Evolutionary conservation across 1,140 invertebrate species (phyloP), one percentile per base, ranked within the genome.

Genomic region (Tenebrio molitor): DNA sequence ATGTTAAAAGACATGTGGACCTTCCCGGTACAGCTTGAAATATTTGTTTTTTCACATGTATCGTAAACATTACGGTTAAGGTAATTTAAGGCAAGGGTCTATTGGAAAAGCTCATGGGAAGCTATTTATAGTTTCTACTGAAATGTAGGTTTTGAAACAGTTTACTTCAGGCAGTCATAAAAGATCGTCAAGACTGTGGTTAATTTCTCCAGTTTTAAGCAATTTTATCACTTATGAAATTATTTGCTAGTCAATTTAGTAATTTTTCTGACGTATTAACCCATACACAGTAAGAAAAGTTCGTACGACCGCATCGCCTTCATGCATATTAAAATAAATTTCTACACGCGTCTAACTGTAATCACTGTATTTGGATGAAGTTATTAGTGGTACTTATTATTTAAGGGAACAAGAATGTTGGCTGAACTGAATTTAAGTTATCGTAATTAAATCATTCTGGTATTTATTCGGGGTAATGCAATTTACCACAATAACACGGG

Each of bases 341-440:
- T 42, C 7, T 66, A 14, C 64, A 66, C 64, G 64, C 42, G 16
- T 34, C 19, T 66, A 66, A 66, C 64, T 41, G 64, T 66, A 15
- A 42, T 25, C 21, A 66, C 64, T 42, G 16, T 4, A 66, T 66
- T 42, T 66, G 39, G 64, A 44, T 19, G 1, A 66, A 25, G 19
- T 41, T 33, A 25, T 65, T 65, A 65, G 21, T 65, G 64, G 14
- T 41, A n/a, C 15, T 19, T 36, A 21, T 65, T 39, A 41, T 39
- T 66, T 42, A 42, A 23, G 14, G 50, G 7, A 29, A 21, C 23
- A 42, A 36, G 29, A 66, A 42, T 66, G 64, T 42, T 14, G 10
- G 44, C 8, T 21, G 64, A 15, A 66, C 17, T 65, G 63, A 65
- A 65, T 65, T 65, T 23, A 21, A 65, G 50, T 58, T 58, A 14